phyloP scores from a whole-genome alignment of 1,140 invertebrate genomes.

The Stratiolaelaps scimitus region DNA sequence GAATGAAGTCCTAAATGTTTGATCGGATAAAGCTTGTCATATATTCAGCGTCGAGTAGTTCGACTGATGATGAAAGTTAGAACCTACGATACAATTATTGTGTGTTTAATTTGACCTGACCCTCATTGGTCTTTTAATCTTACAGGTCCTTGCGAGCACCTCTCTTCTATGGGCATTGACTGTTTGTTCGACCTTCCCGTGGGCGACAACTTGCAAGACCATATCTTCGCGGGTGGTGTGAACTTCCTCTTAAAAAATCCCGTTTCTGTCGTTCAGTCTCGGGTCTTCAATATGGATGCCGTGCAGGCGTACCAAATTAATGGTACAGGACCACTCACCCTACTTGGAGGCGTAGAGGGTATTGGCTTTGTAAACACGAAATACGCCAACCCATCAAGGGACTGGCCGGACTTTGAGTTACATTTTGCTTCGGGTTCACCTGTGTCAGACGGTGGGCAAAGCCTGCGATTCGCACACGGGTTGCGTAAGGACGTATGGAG shows the following conservation, averaged over 20 bases:
- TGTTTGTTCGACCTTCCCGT: slow-evolving; percentile 58
- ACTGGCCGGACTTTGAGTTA: slow-evolving; percentile 64
- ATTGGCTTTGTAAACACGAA: slow-evolving; percentile 71
- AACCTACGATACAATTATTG: no score
- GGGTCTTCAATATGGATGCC: slow-evolving; percentile 34
- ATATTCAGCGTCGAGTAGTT: no score
- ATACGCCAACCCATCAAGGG: slow-evolving; percentile 54
- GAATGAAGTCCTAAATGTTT: no score
- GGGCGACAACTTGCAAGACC: slow-evolving; percentile 59
- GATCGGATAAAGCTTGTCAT: no score
- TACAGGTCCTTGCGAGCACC: slow-evolving; percentile 31
- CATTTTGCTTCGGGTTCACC: slow-evolving; percentile 48
- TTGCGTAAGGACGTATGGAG: slow-evolving; percentile 31
- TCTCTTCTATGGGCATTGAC: slow-evolving; percentile 33
- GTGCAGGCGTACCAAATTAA: slow-evolving; percentile 29
- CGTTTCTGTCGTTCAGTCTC: slow-evolving; percentile 35
- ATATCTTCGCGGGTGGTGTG: slow-evolving; percentile 38
- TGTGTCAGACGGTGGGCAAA: slow-evolving; percentile 35
- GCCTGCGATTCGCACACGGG: slow-evolving; percentile 36
- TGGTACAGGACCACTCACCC: slow-evolving; percentile 37
- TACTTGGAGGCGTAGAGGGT: slow-evolving; percentile 50
- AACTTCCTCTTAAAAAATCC: slow-evolving; percentile 35
- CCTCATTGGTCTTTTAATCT: background rate
- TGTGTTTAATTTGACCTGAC: no score
- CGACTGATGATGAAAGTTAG: no score